Base-by-base conservation (phyloP, 2,888 invertebrate species). In the Habroteleia sp. region DNA sequence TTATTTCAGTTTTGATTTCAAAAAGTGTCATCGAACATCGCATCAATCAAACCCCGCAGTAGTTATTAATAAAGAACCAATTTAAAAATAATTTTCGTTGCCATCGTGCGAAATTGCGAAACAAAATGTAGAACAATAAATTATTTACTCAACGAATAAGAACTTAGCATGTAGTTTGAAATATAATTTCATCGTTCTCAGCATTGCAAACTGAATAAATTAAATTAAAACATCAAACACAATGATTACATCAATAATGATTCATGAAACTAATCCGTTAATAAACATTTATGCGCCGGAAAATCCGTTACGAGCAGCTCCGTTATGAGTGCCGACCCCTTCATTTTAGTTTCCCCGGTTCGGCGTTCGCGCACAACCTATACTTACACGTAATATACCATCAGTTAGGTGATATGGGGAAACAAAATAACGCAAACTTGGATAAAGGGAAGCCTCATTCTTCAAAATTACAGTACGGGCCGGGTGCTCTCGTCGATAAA, bases 351-450 rank as follows among this genome's bases (percentile, higher is more conserved):
- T 60, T 62, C 60, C 69, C 46, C 62, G 27, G 69, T n/a, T 44
- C 48, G 16, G 42, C 35, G 54, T 50, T 62, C 39, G 46, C 33
- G 37, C 37, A 35, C 17, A 71, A 37, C 69, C 60, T 62, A 71
- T 71, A 71, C 69, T 71, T 71, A 71, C 35, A 23, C 60, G 46
- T 71, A 71, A 71, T 71, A 54, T 58, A 71, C 44, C 69, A 44
- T 62, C 69, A 52, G 44, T 46, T 52, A 71, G 60, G 69, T 46
- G 60, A 71, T 71, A 62, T 52, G 54, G 52, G 52, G 62, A 71
- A 71, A 52, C 69, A 62, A 71, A 62, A 71, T 52, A 60, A 42
- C 50, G 42, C 41, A 17, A 25, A 25, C 16, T 29, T 13, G 6
- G 33, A 56, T 25, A 7, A 16, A 50, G 52, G 35, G 52, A 69